Evolutionary conservation across 2,113 vertebrate species (phyloP).

Genomic region (Nycticorax nycticorax): DNA sequence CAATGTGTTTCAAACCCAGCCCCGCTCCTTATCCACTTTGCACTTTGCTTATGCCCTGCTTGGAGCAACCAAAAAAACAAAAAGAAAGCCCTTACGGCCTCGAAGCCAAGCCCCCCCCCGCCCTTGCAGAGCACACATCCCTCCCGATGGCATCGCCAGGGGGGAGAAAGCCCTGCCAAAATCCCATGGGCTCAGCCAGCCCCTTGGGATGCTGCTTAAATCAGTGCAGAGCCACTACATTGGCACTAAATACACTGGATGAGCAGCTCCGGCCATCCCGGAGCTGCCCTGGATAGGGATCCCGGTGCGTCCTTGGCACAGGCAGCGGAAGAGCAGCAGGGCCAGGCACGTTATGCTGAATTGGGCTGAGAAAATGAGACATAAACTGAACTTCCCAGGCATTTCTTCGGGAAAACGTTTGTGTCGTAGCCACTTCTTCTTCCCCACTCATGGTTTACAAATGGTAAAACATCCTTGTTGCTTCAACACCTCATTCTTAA

Average conservation of each 20-base stretch:
- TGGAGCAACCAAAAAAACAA: not conserved
- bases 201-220: not conserved
- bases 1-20: not conserved
- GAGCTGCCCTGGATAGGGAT: not conserved
- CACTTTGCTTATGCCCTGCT: not conserved
- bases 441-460: not conserved
- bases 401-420: not conserved
- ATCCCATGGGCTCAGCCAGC: accelerated
- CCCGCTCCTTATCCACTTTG: not conserved
- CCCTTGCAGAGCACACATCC: not conserved
- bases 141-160: not conserved
- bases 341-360: accelerated
- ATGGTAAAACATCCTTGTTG: not conserved
- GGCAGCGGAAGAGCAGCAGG: not conserved
- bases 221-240: accelerated
- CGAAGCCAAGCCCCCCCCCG: not conserved
- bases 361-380: not conserved
- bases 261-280: accelerated
- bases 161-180: not conserved
- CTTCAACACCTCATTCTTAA: not conserved
- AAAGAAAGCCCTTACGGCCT: not conserved
- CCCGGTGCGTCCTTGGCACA: accelerated
- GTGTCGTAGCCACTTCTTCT: not conserved
- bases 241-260: accelerated
- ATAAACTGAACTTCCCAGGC: not conserved